Base-by-base conservation (phyloP, 2,888 invertebrate species). In the Periphyllus acericola region DNA sequence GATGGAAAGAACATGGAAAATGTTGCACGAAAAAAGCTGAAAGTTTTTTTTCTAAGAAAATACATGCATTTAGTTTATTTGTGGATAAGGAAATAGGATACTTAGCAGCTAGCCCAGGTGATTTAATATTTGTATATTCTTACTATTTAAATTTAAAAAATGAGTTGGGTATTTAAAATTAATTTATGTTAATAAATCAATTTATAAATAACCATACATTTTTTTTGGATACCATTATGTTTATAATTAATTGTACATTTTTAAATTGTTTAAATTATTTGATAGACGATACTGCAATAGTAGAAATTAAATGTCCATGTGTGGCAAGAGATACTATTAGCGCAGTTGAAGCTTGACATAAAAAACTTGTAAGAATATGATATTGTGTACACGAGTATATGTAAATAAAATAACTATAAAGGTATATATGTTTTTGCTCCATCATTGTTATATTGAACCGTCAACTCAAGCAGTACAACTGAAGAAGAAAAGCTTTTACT, bases 311-410 rank as follows among this genome's bases (percentile, higher is more conserved):
- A 55, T 55, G 55, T 19, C 55, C 55, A 19, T 55, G 11, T 55
- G 19, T 55, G 8, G 76, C 76, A 46, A 40, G 76, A 46, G 46
- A 76, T 46, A 46, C 46, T 40, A 76, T n/a, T 76, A 46, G 46
- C 46, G 46, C 17, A 46, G 76, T 76, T 46, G 76, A 76, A 76
- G 76, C 76, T 46, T 3, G 46, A 76, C 40, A 76, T 25, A 76
- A 76, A 46, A 76, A 76, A 76, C 76, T 76, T 29, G 76, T 71
- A 71, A 71, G 71, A 71, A 71, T 71, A 29, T 71, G 29, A 71
- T 40, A 29, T 29, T 29, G 71, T 71, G 29, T 29, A 29, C 25
- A 29, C 32, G 32, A 71, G 32, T 71, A 1, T 29, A 11, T 17
- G 29, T 71, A 29, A 29, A 71, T 71, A 29, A 29, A 9, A 29